Evolutionary conservation across 2,888 invertebrate species (phyloP).

Genomic region (Drosophila ezoana): DNA sequence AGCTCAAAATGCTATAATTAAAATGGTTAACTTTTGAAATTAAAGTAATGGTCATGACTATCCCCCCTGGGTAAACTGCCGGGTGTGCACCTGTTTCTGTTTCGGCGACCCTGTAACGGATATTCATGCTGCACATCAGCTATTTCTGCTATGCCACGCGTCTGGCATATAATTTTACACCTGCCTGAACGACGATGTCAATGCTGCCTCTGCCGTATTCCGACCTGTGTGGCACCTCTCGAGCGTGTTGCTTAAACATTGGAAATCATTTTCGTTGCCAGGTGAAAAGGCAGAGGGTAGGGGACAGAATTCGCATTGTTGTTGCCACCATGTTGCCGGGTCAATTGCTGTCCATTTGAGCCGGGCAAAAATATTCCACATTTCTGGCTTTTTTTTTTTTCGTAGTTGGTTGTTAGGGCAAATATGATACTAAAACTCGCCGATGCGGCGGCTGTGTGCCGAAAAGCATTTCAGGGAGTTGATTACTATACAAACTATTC

Average conservation of each 20-base stretch:
- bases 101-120: conserved; percentile 30
- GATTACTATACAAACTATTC: conserved; percentile 20
- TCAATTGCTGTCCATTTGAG: conserved; percentile 62
- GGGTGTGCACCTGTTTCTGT: not conserved
- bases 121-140: conserved; percentile 54
- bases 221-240: conserved; percentile 8
- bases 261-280: conserved; percentile 39
- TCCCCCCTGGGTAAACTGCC: not conserved
- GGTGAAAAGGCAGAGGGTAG: not conserved
- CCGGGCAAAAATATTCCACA: conserved; percentile 39
- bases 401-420: conserved; percentile 29
- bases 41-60: conserved; percentile 31
- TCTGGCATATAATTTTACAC: conserved; percentile 73
- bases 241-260: conserved; percentile 23
- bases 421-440: conserved; percentile 53
- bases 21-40: conserved; percentile 62
- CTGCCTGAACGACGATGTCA: conserved; percentile 42
- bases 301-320: not conserved
- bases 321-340: conserved; percentile 25
- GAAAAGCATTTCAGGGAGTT: conserved; percentile 28
- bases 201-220: conserved; percentile 14
- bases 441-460: conserved; percentile 2
- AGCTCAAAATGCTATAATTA: conserved; percentile 61
- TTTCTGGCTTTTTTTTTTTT: conserved; percentile 37
- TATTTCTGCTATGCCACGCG: conserved; percentile 58